Base-by-base conservation (phyloP, 2,113 vertebrate species). In the Excalfactoria chinensis region DNA sequence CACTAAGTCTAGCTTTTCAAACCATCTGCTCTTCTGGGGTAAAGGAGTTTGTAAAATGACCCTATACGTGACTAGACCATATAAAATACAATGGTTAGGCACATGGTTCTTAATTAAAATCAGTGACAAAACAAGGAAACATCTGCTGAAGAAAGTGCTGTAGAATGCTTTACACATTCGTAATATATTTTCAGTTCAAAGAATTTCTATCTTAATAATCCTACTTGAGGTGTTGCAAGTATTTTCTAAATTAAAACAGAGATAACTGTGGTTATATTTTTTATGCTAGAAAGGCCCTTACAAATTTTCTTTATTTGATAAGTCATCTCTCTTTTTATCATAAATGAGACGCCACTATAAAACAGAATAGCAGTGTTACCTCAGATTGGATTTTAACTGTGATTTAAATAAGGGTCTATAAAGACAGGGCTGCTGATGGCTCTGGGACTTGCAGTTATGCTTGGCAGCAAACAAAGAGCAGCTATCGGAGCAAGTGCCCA, bases 121-220 rank as follows among this genome's bases (percentile, higher is more conserved):
- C 83, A 86, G 41, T 44, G 60, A 67, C 75, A 64, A 84, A 94
- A 90, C 68, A 81, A 44, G 49, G 91, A 95, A 94, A 94, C 84
- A 95, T 89, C 89, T 96, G 93, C 86, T 64, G 44, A 74, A 97
- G 37, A 69, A 94, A 84, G 91, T 67, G 13, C 21, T 88, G 34
- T 40, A 25, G 37, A 70, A 28, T 35, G n/a, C 25, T 80, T 93
- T 77, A 80, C 63, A 72, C 51, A 25, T 88, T 80, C 56, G 49
- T 26, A 59, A 44, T 21, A 43, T 51, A 28, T 37, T 87, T 69
- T 69, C 53, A 81, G 70, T 78, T 71, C 53, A 89, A 94, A 23
- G 53, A 84, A 84, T 89, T 85, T 67, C 88, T 74, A 53, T n/a
- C 37, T 75, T 78, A 71, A 75, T 41, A 84, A 69, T 32, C 59